phyloP scores from a whole-genome alignment of 2,797 vertebrate species.

The Anabas testudineus region DNA sequence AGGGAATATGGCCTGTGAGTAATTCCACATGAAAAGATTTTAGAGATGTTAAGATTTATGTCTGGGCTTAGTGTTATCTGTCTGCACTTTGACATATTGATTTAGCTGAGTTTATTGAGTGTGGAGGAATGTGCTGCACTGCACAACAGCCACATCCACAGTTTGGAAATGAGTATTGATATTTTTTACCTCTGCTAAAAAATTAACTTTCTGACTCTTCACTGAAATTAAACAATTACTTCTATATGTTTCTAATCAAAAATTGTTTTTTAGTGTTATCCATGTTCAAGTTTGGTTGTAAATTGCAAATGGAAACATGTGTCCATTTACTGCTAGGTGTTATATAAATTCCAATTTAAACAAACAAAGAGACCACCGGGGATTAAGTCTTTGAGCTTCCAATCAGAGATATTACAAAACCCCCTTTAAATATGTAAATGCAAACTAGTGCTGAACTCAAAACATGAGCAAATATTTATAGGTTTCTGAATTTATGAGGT shows the following conservation, averaged over 20 bases:
- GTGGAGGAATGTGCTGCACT: slow-evolving; percentile 77
- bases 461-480: slow-evolving; percentile 83
- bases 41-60: slow-evolving; percentile 79
- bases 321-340: slow-evolving; percentile 41
- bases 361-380: slow-evolving; percentile 56
- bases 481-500: slow-evolving; percentile 77
- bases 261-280: background rate
- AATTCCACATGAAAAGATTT: slow-evolving; percentile 80
- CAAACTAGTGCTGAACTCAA: slow-evolving; percentile 69
- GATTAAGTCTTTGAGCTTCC: slow-evolving; percentile 32
- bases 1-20: slow-evolving; percentile 76
- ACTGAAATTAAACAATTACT: background rate
- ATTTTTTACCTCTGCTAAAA: slow-evolving; percentile 11
- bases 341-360: slow-evolving; percentile 45
- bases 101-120: slow-evolving; percentile 80
- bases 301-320: slow-evolving; percentile 23
- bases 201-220: slow-evolving; percentile 15
- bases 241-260: background rate
- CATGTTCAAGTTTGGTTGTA: background rate
- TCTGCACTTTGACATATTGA: slow-evolving; percentile 82
- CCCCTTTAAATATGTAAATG: slow-evolving; percentile 78
- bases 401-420: slow-evolving; percentile 75
- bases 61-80: slow-evolving; percentile 76
- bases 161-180: slow-evolving; percentile 30
- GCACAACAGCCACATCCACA: slow-evolving; percentile 58